phyloP scores from a whole-genome alignment of 2,113 vertebrate species.

The Porphyrio hochstetteri region DNA sequence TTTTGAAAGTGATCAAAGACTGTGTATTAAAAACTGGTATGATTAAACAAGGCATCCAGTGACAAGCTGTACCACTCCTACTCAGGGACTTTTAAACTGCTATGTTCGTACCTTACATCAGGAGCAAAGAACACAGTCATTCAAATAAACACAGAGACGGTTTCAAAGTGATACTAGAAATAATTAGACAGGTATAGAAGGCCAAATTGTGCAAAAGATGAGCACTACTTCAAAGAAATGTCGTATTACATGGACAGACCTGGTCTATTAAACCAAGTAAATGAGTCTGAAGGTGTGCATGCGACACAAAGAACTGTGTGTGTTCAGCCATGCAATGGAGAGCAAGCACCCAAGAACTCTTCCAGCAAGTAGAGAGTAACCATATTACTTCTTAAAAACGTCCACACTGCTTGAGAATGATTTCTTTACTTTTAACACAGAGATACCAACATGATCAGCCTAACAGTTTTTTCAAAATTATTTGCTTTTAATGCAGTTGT shows the following conservation, averaged over 20 bases:
- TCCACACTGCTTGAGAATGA: neutral
- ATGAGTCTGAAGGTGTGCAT: neutral
- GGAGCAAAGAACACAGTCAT: neutral
- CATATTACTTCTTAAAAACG: neutral
- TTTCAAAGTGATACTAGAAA: neutral
- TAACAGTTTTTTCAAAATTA: neutral
- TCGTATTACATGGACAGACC: neutral
- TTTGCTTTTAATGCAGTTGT: neutral
- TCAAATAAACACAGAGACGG: neutral
- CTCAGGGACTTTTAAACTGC: neutral
- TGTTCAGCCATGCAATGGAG: neutral
- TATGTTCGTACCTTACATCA: neutral
- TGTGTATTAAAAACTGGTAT: neutral
- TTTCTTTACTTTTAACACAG: neutral
- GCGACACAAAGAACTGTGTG: neutral
- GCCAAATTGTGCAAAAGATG: neutral
- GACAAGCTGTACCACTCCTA: neutral
- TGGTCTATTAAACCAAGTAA: neutral
- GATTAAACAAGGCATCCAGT: neutral
- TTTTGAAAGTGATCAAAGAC: neutral
- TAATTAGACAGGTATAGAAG: neutral
- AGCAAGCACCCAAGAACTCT: neutral
- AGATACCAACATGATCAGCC: neutral
- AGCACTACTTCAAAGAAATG: neutral
- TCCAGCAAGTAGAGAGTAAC: neutral